Conservation (phyloP, 2,113 vertebrate genomes). For the Dasyprocta punctata region DNA sequence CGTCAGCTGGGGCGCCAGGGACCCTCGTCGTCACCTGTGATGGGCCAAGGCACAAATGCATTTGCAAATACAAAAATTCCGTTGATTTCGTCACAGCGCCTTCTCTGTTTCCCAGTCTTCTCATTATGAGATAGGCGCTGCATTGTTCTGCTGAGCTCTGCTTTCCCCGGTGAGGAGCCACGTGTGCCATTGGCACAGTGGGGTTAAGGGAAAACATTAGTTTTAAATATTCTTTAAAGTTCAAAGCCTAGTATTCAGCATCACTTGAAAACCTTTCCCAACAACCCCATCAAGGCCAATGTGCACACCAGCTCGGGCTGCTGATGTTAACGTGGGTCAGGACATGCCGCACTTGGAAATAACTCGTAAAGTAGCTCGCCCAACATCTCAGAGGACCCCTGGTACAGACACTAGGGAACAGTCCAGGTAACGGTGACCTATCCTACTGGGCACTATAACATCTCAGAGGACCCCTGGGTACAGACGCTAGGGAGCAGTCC, state of each 20-base stretch:
- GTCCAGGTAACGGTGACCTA: not conserved
- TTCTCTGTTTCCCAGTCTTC: not conserved
- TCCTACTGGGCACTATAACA: not conserved
- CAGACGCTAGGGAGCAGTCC: not conserved
- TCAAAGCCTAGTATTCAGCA: constrained; percentile 31
- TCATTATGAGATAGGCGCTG: constrained; percentile 34
- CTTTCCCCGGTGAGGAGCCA: not conserved
- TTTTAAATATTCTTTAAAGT: not conserved
- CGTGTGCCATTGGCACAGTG: not conserved
- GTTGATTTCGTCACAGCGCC: constrained; percentile 11
- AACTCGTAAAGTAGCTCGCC: not conserved
- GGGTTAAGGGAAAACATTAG: not conserved
- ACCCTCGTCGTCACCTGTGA: not conserved
- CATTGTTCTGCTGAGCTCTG: not conserved
- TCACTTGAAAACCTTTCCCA: constrained; percentile 26
- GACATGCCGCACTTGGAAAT: not conserved
- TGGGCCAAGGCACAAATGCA: constrained; percentile 36
- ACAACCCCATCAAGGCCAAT: not conserved
- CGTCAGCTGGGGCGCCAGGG: not conserved
- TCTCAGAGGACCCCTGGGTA: not conserved
- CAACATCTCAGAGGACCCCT: not conserved
- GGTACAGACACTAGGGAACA: constrained; percentile 2
- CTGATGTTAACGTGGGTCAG: not conserved
- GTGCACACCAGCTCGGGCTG: not conserved
- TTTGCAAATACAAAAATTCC: constrained; percentile 56